Evolutionary conservation across 2,797 vertebrate genomes (phyloP), one percentile per base, ranked within the genome.

Genomic region (Thripadectes ignobilis): DNA sequence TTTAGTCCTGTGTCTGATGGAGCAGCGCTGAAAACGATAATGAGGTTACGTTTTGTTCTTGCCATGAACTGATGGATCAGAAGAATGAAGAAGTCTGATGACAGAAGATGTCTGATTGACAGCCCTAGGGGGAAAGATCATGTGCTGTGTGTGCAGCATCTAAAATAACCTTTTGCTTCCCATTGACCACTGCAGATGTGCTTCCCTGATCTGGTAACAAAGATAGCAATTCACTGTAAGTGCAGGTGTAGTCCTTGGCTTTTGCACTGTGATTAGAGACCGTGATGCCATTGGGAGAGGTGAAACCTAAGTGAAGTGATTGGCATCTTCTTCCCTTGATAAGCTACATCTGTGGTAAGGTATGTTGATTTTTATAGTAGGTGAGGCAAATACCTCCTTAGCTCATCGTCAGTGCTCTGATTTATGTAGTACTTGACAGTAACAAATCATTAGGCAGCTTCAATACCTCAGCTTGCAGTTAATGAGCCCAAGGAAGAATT

Each of bases 161-260:
- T 83, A 36, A 78, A 96, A 91, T 74, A 91, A 72, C 72, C n/a
- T 95, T 96, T 92, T 91, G 51, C 66, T 94, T 91, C 66, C 77
- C 29, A 10, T 27, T 95, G 91, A 69, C 67, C 41, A 14, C 45
- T 88, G 66, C 3, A 14, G 81, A n/a, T 55, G 75, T 85, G 77
- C 49, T 92, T 74, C 54, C 68, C 54, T 81, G 54, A 39, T 34
- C 76, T 76, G 73, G 45, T 54, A 90, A 17, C 2, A 19, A 36
- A 92, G 59, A 48, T 4, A 52, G 38, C 63, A 73, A 22, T 85
- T 90, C 87, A 32, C 48, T 9, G 1, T 18, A 30, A 86, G 80
- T 88, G 66, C 76, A 71, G 6, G 14, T 69, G 71, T 43, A 51
- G 73, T 66, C 66, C 77, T 79, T 54, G 83, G 26, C n/a, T 81